Evolutionary conservation across 2,113 vertebrate species (phyloP).

Genomic region (Lucifuga dentata): DNA sequence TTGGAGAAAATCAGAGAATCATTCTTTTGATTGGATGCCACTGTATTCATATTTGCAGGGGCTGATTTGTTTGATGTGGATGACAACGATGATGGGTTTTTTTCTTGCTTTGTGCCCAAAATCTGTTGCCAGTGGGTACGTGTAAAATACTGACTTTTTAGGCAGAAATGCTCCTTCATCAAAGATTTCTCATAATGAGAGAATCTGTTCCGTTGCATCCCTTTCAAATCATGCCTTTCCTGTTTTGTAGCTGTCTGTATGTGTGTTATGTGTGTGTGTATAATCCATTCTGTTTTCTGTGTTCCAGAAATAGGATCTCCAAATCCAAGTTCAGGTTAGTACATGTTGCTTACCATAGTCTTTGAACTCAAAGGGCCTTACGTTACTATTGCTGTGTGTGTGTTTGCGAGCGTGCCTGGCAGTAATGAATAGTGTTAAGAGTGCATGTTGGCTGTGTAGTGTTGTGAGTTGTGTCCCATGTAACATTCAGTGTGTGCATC

Average conservation of each 20-base stretch:
- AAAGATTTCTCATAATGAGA: slow-evolving; percentile 39
- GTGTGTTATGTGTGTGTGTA: slow-evolving; percentile 79
- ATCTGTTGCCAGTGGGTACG: slow-evolving; percentile 5
- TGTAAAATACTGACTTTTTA: slow-evolving; percentile 5
- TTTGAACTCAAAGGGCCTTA: slow-evolving; percentile 42
- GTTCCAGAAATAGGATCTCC: slow-evolving; percentile 98
- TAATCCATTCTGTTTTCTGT: slow-evolving; percentile 90
- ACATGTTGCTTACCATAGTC: slow-evolving; percentile 72
- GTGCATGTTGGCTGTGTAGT: slow-evolving; percentile 52
- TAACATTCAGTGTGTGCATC: slow-evolving; percentile 53
- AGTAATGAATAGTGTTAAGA: neutral
- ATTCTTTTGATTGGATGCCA: slow-evolving; percentile 69
- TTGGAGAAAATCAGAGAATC: slow-evolving; percentile 37
- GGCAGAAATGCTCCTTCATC: slow-evolving; percentile 21
- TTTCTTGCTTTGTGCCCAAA: slow-evolving; percentile 14
- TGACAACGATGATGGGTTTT: slow-evolving; percentile 9
- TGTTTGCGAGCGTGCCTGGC: neutral
- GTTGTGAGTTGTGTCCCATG: slow-evolving; percentile 56
- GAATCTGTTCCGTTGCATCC: slow-evolving; percentile 1
- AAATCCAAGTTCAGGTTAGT: slow-evolving; percentile 99
- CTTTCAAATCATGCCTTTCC: slow-evolving; percentile 67
- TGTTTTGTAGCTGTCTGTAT: slow-evolving; percentile 66
- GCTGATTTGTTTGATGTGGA: slow-evolving; percentile 61
- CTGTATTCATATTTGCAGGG: slow-evolving; percentile 60
- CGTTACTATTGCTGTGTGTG: slow-evolving; percentile 38